Base-by-base conservation (phyloP, 2,797 vertebrate species). In the Carapus acus region DNA sequence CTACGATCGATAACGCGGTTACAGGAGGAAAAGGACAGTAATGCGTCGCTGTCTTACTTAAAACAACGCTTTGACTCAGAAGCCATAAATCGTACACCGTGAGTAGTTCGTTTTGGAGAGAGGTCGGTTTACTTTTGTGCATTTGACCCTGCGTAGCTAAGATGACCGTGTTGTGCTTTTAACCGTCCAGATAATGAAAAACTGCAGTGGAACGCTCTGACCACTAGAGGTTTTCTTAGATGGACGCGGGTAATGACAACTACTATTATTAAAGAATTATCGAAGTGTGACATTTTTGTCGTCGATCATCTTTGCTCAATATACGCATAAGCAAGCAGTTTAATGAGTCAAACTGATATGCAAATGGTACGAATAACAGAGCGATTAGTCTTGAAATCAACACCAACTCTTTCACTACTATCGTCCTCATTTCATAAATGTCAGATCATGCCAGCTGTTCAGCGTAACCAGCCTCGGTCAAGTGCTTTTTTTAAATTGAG, bases 1-100 rank as follows among this genome's bases (percentile, higher is more conserved):
- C 88, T 79, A 71, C 87, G 83, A 90, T 91, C 88, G 83, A 91
- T 90, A 85, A 79, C 83, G 76, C 78, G 73, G 71, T 77, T 75
- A 70, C 53, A 64, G 68, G 66, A 71, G 60, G 54, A 50, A 74
- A 79, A 64, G 66, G 60, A 62, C 58, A 55, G 38, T 42, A 76
- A 7, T 43, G 54, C 58, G 53, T 51, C n/a, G 3, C 41, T 17
- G 38, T 48, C 18, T 38, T 16, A 49, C 71, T 38, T 29, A 39
- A 53, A 41, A 11, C 2, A 50, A 36, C 29, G 11, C 14, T 3
- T 18, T 22, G 40, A 34, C 48, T 57, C 66, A 33, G 12, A 52
- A 47, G 13, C 43, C 44, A 39, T 15, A 21, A 1, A n/a, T 33
- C 15, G 16, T 22, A 23, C 56, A 36, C 23, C 22, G 40, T 22